Base-by-base conservation (phyloP, 2,113 vertebrate genomes). In the Lichenostomus cassidix region DNA sequence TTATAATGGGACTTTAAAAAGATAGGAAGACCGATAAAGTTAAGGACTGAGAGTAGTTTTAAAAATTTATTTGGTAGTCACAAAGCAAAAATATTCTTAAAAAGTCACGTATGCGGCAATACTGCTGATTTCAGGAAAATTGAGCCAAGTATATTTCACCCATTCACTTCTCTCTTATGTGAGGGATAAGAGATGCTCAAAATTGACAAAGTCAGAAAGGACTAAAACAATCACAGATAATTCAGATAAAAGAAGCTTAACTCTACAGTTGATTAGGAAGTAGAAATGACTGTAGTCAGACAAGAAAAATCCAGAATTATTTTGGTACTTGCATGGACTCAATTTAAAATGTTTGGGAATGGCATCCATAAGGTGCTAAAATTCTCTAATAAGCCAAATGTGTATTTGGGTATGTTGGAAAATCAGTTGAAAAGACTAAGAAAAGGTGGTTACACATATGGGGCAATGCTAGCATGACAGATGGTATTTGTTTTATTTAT, bases 401-500 rank as follows among this genome's bases (percentile, higher is more conserved):
- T 75, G 24, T 75, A 67, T 87, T 92, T 92, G 83, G 64, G 89
- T 92, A 84, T 62, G 62, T 73, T 56, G 58, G 81, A 44, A 95
- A 87, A 92, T 87, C 69, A 62, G 63, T 50, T 76, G 55, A 94
- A 94, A 90, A 69, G 76, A 74, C 69, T 86, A 86, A 89, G 92
- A 94, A 92, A 94, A 95, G 89, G 91, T 94, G 65, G 65, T 91
- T 87, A 92, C 46, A 41, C 93, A 82, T 95, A 95, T 75, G 87
- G 67, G 83, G 84, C 83, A 95, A 81, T 55, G 70, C 65, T 89
- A 89, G 80, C 44, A 12, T 81, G 92, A 89, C 95, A 97, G 95
- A 94, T 96, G 92, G 95, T 89, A 92, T 94, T 94, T 96, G 87
- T 94, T 96, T 92, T 92, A 96, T 96, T 94, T 96, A 94, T 83